Conservation (phyloP, 2,797 vertebrate species). For the Echiichthys vipera region DNA sequence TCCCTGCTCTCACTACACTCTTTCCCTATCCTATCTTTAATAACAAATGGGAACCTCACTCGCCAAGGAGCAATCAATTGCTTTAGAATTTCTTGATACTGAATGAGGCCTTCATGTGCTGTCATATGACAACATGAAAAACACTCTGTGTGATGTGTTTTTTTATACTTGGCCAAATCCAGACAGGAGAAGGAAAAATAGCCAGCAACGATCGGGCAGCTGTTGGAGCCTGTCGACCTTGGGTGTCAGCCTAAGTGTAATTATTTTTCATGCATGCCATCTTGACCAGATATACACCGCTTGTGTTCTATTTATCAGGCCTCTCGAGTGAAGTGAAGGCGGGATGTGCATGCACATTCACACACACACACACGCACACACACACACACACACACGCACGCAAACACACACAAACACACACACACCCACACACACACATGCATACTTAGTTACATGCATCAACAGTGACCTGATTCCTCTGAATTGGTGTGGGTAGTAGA, state of each 20-base stretch:
- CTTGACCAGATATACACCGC: conserved; percentile 72
- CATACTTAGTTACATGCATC: conserved; percentile 36
- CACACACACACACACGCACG: conserved; percentile 12
- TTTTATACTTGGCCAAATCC: conserved; percentile 61
- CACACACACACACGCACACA: conserved; percentile 1
- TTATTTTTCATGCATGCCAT: conserved; percentile 75
- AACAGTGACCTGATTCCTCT: conserved; percentile 59
- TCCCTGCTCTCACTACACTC: conserved; percentile 7
- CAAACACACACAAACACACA: too few relatives aligned
- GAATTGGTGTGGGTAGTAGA: conserved; percentile 39
- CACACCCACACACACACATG: neutral
- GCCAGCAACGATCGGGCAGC: conserved; percentile 64
- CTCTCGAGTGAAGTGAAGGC: conserved; percentile 26
- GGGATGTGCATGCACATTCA: neutral
- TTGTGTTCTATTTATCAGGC: conserved; percentile 66
- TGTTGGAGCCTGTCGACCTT: conserved; percentile 75
- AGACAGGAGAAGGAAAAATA: conserved; percentile 70
- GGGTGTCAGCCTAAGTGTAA: conserved; percentile 74
- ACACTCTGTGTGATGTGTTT: conserved; percentile 55
- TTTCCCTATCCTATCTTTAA: conserved; percentile 1
- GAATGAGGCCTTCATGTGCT: conserved; percentile 63
- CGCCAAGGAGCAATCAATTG: conserved; percentile 13
- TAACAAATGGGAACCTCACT: conserved; percentile 27
- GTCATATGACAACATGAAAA: conserved; percentile 72
- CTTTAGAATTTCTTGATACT: conserved; percentile 42